Conservation (phyloP, 2,797 vertebrate genomes). For the Simalia tracyae region DNA sequence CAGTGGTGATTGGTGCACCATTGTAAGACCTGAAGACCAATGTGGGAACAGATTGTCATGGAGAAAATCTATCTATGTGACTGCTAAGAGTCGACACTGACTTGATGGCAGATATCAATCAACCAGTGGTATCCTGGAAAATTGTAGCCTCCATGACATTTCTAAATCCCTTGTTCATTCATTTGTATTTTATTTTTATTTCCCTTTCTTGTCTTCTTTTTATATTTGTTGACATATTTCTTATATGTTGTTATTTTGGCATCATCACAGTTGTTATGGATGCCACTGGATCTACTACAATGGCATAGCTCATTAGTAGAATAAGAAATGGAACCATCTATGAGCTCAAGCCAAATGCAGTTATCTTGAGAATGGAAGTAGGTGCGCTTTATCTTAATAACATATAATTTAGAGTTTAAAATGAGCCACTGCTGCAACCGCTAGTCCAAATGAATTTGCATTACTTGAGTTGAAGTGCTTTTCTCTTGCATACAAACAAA, state of each 20-base stretch:
- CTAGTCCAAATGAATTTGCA: slow-evolving; percentile 39
- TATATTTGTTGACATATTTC: not conserved
- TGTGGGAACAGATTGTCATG: not conserved
- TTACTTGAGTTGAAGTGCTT: not conserved
- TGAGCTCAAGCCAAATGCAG: not conserved
- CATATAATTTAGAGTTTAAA: not conserved
- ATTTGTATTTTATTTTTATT: not conserved
- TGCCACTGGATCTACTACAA: not conserved
- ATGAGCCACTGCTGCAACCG: slow-evolving; percentile 33
- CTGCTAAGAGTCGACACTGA: not conserved
- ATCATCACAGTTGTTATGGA: not conserved
- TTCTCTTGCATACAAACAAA: not conserved
- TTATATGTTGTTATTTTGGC: not conserved
- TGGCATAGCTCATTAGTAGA: not conserved
- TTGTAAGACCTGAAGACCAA: not conserved
- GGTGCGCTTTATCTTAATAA: slow-evolving; percentile 59
- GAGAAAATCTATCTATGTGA: not conserved
- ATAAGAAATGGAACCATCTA: not conserved
- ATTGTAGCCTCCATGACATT: not conserved
- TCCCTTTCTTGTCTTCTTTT: too few relatives aligned
- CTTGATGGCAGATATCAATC: not conserved
- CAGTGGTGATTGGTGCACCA: too few relatives aligned
- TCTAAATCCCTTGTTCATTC: not conserved
- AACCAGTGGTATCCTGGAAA: not conserved
- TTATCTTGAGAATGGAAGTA: slow-evolving; percentile 50